Base-by-base conservation (phyloP, 2,113 vertebrate species). In the Empidonax traillii region DNA sequence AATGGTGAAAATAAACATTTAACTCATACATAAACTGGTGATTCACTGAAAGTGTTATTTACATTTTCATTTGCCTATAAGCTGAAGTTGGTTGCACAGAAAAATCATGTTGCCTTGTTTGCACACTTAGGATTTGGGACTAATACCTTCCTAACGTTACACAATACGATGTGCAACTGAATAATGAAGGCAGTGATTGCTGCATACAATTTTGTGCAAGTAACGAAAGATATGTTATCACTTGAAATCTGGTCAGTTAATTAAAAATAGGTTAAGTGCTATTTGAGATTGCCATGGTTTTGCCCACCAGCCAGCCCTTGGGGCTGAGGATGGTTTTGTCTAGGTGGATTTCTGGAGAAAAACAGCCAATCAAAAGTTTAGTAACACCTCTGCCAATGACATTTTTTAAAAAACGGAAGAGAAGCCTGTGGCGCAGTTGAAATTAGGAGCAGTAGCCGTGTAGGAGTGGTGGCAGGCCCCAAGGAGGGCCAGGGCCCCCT, bases 191-290 rank as follows among this genome's bases (percentile, higher is more conserved):
- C 4, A 51, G 20, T 12, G 49, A 58, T 49, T 91, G 81, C 89
- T 66, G 41, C 73, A 43, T 35, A 61, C 12, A 23, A 10, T 63
- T 85, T 73, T 53, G 41, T 61, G 58, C 13, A 18, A 24, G 18
- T 83, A 66, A 85, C 85, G 78, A 85, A 85, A 82, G 23, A 67
- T 75, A 35, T 27, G 43, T 67, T 90, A 89, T 59, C 74, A n/a
- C 59, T 52, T 67, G 43, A 91, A 93, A 95, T 82, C 66, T 49
- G 62, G 58, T 81, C 77, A 71, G 49, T 58, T 84, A 81, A 93
- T 96, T 93, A 91, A 94, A 96, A 94, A 93, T 55, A 90, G 74
- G 30, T 59, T 66, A 88, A 88, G 67, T 74, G 73, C 59, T 85
- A 22, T 73, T 41, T 65, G 55, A 91, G 71, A 31, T 41, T 41